Percentiles rank a stretch among this genome's conserved stretches.
These are phyloP conservation scores for Tholera decimalis DNA, from an alignment of 2,888 invertebrate genomes.

Conservation along the genomic window DNA sequence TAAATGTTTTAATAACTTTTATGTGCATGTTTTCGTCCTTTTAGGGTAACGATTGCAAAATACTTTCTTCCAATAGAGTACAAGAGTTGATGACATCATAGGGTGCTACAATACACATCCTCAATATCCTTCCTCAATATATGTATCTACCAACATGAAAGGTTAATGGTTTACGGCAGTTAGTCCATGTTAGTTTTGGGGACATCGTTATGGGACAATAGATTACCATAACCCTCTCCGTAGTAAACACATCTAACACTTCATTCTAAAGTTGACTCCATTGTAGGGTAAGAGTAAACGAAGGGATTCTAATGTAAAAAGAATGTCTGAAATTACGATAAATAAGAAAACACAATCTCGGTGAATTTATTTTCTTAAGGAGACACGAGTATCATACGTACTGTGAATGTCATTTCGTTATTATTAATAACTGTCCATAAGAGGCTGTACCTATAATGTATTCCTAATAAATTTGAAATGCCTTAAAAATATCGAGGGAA, in stretches of 20 bases:
- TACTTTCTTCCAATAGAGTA: not conserved
- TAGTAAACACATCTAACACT: slow-evolving; percentile 59
- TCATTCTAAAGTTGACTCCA: slow-evolving; percentile 51
- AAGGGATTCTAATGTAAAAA: slow-evolving; percentile 54
- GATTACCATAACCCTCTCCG: slow-evolving; percentile 57
- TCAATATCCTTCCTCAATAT: too few species aligned
- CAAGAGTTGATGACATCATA: slow-evolving; percentile 22
- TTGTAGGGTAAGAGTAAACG: slow-evolving; percentile 45
- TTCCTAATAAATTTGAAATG: slow-evolving; percentile 64
- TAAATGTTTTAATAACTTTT: slow-evolving; percentile 65
- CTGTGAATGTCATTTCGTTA: slow-evolving; percentile 69
- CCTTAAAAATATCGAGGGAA: slow-evolving; percentile 51
- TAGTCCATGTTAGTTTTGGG: slow-evolving; percentile 61
- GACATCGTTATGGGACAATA: slow-evolving; percentile 51
- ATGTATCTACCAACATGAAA: slow-evolving; percentile 59
- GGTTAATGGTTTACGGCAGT: slow-evolving; percentile 59
- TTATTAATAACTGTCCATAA: slow-evolving; percentile 76
- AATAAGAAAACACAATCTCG: slow-evolving; percentile 62
- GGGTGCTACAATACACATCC: slow-evolving; percentile 6
- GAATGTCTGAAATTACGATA: slow-evolving; percentile 62
- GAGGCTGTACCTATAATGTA: slow-evolving; percentile 73
- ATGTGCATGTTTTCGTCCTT: slow-evolving; percentile 25
- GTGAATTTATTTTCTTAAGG: slow-evolving; percentile 71
- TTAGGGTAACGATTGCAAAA: not conserved
- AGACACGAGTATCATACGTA: slow-evolving; percentile 65